Evolutionary conservation across 2,797 vertebrate species (phyloP).

Genomic region (Enteromius viviparus): DNA sequence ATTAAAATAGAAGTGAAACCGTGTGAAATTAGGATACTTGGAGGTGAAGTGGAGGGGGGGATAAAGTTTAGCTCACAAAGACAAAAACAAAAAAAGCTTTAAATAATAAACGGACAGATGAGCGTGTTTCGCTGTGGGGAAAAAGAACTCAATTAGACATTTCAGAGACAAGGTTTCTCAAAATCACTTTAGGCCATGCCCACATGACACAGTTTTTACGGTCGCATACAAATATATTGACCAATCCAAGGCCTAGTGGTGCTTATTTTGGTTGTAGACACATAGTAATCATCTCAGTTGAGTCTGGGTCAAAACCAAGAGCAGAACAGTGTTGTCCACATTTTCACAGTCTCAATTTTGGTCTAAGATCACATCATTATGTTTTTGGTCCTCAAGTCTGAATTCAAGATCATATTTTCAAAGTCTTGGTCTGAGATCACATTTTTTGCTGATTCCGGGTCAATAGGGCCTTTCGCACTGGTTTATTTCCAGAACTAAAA

Average conservation of each 20-base stretch:
- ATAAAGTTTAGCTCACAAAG: slow-evolving; percentile 14
- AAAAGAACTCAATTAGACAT: slow-evolving; percentile 24
- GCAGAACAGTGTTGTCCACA: neutral
- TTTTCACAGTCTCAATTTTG: neutral
- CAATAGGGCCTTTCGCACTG: neutral
- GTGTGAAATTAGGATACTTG: slow-evolving; percentile 33
- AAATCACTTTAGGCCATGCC: slow-evolving; percentile 23
- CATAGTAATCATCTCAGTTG: too few relatives aligned
- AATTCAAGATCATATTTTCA: neutral
- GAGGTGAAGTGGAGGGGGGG: slow-evolving; percentile 50
- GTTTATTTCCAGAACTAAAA: too few relatives aligned
- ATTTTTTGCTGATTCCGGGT: neutral
- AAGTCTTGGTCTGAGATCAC: neutral
- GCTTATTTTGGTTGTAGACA: neutral
- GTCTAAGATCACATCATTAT: neutral
- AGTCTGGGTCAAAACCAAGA: neutral
- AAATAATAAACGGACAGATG: neutral
- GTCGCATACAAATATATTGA: neutral
- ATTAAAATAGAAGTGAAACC: neutral
- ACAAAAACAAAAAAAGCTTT: slow-evolving; percentile 29
- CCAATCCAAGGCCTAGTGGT: neutral
- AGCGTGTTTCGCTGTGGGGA: slow-evolving; percentile 16
- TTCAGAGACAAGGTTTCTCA: neutral
- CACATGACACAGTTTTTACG: neutral
- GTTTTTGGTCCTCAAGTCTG: neutral